phyloP scores from a whole-genome alignment of 2,888 invertebrate species.

The Drepanosiphum platanoidis region DNA sequence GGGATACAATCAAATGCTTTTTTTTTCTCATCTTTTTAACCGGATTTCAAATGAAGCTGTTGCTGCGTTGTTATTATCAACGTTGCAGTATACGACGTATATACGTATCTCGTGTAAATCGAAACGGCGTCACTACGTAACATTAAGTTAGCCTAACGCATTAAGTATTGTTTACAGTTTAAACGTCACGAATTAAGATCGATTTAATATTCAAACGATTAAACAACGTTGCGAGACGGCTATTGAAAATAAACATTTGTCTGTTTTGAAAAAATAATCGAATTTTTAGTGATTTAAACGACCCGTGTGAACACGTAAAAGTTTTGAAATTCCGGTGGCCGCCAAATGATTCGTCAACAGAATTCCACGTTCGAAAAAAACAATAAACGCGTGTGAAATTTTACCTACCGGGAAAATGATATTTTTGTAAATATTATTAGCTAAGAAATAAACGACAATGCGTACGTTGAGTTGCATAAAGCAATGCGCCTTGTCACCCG shows the following conservation, averaged over 20 bases:
- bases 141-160: too few species aligned
- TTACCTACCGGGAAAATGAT: not conserved
- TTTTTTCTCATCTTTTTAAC: too few species aligned
- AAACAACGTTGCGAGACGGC: not conserved
- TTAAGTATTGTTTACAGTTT: too few species aligned
- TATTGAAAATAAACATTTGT: not conserved
- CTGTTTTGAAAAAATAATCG: too few species aligned
- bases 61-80: not conserved
- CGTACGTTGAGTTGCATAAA: not conserved
- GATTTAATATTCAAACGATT: not conserved
- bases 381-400: not conserved
- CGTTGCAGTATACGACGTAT: not conserved
- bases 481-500: not conserved
- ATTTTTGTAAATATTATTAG: not conserved
- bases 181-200: too few species aligned
- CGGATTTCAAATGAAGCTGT: slow-evolving; percentile 25
- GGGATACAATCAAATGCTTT: not conserved
- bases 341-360: too few species aligned
- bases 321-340: too few species aligned
- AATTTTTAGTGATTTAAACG: not conserved
- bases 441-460: too few species aligned
- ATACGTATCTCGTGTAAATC: not conserved
- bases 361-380: too few species aligned
- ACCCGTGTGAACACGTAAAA: not conserved
- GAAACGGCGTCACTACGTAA: not conserved